phyloP scores from a whole-genome alignment of 2,888 invertebrate species.

The Hipparchia sbordonii region DNA sequence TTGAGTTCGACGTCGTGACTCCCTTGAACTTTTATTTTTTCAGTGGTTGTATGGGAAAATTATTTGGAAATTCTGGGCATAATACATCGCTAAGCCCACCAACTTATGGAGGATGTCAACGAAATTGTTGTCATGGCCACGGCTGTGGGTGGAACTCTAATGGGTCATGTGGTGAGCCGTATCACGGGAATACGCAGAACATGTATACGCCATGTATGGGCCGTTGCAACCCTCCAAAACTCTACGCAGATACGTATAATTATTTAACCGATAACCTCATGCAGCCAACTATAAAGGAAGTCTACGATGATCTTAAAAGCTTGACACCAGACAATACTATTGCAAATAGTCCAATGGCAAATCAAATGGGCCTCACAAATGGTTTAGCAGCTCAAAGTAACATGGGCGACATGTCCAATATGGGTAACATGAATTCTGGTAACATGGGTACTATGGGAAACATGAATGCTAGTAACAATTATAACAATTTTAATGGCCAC shows the following conservation, averaged over 20 bases:
- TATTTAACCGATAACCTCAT: constrained; percentile 69
- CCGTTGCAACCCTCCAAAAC: constrained; percentile 60
- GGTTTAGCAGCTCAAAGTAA: constrained; percentile 12
- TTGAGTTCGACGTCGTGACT: no score
- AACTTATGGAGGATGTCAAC: constrained; percentile 51
- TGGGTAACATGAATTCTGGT: constrained; percentile 3
- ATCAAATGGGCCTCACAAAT: constrained; percentile 55
- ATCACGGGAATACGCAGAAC: constrained; percentile 36
- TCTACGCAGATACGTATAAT: constrained; percentile 67
- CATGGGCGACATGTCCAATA: constrained; percentile 11
- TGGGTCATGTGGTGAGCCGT: constrained; percentile 52
- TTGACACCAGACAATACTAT: constrained; percentile 66
- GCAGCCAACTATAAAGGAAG: constrained; percentile 71
- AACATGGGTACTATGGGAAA: constrained; percentile 25
- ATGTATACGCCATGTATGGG: constrained; percentile 52
- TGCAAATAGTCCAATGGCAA: constrained; percentile 59
- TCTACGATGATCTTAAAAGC: constrained; percentile 67
- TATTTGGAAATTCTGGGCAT: constrained; percentile 59
- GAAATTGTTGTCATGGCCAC: constrained; percentile 53
- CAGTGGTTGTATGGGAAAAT: constrained; percentile 77
- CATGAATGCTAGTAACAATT: constrained; percentile 28
- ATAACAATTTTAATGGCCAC: constrained; percentile 9
- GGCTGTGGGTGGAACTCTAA: constrained; percentile 46
- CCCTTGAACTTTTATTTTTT: constrained; percentile 40
- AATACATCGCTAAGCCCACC: constrained; percentile 32